Evolutionary conservation across 2,113 vertebrate genomes (phyloP).

Genomic region (Thinocorus orbignyianus): DNA sequence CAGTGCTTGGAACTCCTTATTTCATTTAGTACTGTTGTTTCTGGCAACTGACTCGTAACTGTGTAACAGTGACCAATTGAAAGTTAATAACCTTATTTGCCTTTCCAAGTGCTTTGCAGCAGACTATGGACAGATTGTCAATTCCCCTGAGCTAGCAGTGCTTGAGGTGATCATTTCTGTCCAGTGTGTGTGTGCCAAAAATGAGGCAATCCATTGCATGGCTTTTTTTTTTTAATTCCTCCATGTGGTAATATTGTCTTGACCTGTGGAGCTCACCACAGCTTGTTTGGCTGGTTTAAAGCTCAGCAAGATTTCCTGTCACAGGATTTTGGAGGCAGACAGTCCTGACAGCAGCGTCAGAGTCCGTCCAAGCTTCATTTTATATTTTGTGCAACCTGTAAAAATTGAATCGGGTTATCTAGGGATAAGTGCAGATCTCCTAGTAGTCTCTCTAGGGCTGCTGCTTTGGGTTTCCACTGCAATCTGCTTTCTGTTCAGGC

Average conservation of each 20-base stretch:
- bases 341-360: not conserved
- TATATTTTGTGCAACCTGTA: not conserved
- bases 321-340: not conserved
- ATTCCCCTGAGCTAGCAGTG: not conserved
- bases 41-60: not conserved
- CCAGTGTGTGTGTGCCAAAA: not conserved
- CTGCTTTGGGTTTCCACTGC: not conserved
- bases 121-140: not conserved
- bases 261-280: not conserved
- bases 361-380: not conserved
- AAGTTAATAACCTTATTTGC: slow-evolving; percentile 18
- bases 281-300: not conserved
- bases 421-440: not conserved
- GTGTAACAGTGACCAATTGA: not conserved
- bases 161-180: not conserved
- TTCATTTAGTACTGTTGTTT: not conserved
- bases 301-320: not conserved
- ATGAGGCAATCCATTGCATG: not conserved
- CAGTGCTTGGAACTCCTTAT: not conserved
- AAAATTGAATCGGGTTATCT: not conserved
- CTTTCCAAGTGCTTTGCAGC: slow-evolving; percentile 11
- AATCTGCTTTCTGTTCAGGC: not conserved
- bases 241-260: not conserved
- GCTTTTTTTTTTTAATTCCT: too few relatives aligned
- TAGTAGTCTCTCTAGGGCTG: not conserved